Evolutionary conservation across 2,113 vertebrate species (phyloP).

Genomic region (Hemiprocne comata): DNA sequence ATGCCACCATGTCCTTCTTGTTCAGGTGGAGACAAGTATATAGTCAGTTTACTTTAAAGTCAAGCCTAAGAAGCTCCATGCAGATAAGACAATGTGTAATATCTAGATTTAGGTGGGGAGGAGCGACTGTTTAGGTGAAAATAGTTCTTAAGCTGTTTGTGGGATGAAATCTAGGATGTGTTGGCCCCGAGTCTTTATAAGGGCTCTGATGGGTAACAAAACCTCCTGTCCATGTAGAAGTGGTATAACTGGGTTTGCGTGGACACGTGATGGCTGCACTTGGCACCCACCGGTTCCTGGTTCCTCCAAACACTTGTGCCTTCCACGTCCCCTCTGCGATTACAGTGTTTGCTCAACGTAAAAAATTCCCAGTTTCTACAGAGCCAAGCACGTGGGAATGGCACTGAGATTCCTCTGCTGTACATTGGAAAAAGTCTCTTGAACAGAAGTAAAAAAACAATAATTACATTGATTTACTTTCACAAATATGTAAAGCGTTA

Average conservation of each 20-base stretch:
- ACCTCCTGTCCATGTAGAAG: accelerated
- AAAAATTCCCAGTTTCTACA: neutral
- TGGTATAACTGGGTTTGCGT: accelerated
- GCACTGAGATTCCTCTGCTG: neutral
- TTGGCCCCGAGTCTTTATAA: neutral
- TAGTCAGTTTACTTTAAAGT: accelerated
- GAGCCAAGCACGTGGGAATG: accelerated
- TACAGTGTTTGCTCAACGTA: accelerated
- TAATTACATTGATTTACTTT: accelerated
- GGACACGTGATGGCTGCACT: too few species aligned
- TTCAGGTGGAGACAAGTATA: accelerated
- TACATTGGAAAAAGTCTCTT: accelerated
- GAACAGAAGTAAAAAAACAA: neutral
- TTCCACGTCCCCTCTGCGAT: accelerated
- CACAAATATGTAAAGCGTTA: accelerated
- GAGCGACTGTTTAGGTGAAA: neutral
- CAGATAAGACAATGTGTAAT: accelerated
- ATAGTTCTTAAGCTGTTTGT: neutral
- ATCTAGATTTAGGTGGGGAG: neutral
- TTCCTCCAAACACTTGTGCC: accelerated
- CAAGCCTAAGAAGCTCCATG: accelerated
- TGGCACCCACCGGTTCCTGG: too few species aligned
- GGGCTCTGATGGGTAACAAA: neutral
- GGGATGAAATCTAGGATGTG: accelerated
- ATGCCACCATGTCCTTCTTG: accelerated